These are phyloP conservation scores for Trachythela sp. DNA, from an alignment of 64 coral and sea anemone genomes.

Conservation along the genomic window DNA sequence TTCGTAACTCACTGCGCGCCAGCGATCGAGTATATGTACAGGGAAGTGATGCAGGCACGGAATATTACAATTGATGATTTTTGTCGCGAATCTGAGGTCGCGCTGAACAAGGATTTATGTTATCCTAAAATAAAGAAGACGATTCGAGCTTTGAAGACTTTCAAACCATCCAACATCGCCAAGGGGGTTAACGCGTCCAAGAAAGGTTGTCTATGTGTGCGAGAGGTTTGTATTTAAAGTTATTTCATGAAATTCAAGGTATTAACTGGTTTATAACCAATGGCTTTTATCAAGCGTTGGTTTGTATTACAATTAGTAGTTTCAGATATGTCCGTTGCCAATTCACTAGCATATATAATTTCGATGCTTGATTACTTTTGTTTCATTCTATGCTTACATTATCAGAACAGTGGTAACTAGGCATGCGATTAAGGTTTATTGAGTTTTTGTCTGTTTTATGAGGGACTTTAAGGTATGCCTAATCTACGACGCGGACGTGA, in stretches of 20 bases:
- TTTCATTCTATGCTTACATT: too few relatives aligned
- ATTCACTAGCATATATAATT: too few relatives aligned
- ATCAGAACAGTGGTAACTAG: too few relatives aligned
- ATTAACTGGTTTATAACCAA: too few relatives aligned
- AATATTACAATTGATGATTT: background rate
- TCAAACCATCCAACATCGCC: background rate
- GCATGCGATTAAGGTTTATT: too few relatives aligned
- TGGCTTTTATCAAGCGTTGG: too few relatives aligned
- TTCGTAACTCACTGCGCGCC: conserved; percentile 36
- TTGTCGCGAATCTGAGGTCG: background rate
- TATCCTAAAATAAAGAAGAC: background rate
- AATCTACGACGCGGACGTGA: too few relatives aligned
- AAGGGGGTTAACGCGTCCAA: background rate
- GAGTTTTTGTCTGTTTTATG: too few relatives aligned
- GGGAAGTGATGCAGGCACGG: conserved; percentile 12
- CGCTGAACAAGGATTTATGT: background rate
- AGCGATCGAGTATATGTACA: conserved; percentile 46
- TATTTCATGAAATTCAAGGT: background rate
- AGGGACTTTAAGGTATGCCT: too few relatives aligned
- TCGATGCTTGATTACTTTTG: too few relatives aligned
- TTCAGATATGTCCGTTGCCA: too few relatives aligned
- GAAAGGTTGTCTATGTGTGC: background rate
- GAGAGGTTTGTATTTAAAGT: background rate
- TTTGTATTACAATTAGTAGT: too few relatives aligned
- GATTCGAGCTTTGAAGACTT: background rate